phyloP scores from a whole-genome alignment of 2,797 vertebrate species.

The Sciaenops ocellatus region DNA sequence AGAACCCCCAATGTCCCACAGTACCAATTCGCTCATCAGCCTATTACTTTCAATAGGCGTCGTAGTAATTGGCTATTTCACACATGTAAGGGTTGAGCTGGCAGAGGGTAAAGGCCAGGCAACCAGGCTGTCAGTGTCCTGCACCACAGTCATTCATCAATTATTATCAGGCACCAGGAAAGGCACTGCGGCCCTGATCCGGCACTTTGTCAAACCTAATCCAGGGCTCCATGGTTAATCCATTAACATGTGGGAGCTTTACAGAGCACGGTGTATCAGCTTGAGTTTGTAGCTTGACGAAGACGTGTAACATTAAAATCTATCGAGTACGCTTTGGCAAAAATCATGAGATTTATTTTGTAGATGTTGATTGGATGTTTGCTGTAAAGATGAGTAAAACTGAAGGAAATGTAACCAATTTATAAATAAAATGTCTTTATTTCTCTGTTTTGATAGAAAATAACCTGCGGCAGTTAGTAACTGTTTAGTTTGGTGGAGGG shows the following conservation, averaged over 20 bases:
- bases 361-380: background rate
- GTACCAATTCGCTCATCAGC: conserved; percentile 95
- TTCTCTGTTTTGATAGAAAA: background rate
- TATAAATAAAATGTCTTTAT: background rate
- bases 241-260: conserved; percentile 79
- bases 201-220: conserved; percentile 85
- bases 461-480: background rate
- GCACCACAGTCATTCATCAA: conserved; percentile 92
- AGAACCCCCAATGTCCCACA: conserved; percentile 84
- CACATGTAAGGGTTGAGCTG: conserved; percentile 96
- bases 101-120: conserved; percentile 96
- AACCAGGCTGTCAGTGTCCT: conserved; percentile 92
- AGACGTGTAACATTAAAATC: conserved; percentile 26
- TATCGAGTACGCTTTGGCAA: background rate
- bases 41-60: conserved; percentile 93
- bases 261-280: conserved; percentile 30
- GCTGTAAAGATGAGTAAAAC: background rate
- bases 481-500: background rate
- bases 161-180: conserved; percentile 93
- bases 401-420: background rate
- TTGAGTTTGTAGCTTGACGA: conserved; percentile 28
- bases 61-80: conserved; percentile 99
- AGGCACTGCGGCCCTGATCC: conserved; percentile 85
- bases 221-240: conserved; percentile 78
- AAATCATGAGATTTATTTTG: background rate